Base-by-base conservation (phyloP, 2,797 vertebrate species). In the Chaetophractus vellerosus region DNA sequence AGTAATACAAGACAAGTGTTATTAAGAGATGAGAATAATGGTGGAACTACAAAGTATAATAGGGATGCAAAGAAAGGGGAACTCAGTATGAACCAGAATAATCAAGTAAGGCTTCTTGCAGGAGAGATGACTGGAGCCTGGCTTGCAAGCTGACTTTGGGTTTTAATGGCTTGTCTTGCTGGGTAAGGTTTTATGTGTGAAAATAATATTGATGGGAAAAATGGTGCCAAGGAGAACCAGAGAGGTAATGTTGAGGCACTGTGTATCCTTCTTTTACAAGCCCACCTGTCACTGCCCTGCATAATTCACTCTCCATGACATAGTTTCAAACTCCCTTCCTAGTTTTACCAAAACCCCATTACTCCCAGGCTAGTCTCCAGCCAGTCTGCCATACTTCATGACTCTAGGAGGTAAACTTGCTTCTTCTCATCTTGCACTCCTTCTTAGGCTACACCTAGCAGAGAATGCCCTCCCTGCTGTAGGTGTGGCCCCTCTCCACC, bases 81-180 rank as follows among this genome's bases (percentile, higher is more conserved):
- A 59, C 50, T 45, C 78, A 81, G 41, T 14, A 68, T 72, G 57
- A 68, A 6, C 26, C 23, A 41, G 88, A 31, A 36, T 48, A 80
- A 64, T 83, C 23, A 31, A 55, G 9, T 28, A 59, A 78, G 45
- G 36, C 28, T 78, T 59, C 41, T 36, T 88, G 16, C 15, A 18
- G 38, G 36, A 89, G 19, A 15, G 26, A 74, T 55, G 31, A 14
- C 19, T 66, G 19, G 36, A 57, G 48, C 11, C 52, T 2, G 11
- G 59, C 7, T 74, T 48, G 31, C 61, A n/a, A 57, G n/a, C 9
- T 12, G 15, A 68, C 28, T 84, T 91, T 26, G 31, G 26, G 31
- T 90, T 14, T 48, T 64, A 45, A 75, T 84, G 64, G 41, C 31
- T 74, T 78, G 41, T 93, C 64, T 93, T 80, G 26, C 61, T 15